A percentile compares a stretch with the other conserved stretches of the same genome.
Evolutionary conservation across 2,888 invertebrate genomes (phyloP).

Genomic region (Drosophila kokeensis): DNA sequence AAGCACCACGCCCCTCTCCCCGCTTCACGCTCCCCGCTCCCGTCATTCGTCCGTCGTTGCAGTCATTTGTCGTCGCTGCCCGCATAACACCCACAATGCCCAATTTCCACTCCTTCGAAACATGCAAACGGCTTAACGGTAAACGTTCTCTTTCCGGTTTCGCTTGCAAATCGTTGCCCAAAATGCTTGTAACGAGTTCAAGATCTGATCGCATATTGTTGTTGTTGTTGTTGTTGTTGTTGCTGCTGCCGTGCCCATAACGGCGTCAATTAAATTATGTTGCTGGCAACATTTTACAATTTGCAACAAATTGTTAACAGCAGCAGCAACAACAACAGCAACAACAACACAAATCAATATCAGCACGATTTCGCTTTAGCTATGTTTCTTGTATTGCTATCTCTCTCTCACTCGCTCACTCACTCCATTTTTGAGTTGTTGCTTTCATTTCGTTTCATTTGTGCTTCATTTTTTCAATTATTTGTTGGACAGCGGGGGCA

Average conservation of each 20-base stretch:
- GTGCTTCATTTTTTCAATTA: conserved; percentile 30
- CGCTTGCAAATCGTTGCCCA: conserved; percentile 58
- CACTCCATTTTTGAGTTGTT: conserved; percentile 4
- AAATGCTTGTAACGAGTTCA: conserved; percentile 58
- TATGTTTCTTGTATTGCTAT: conserved; percentile 5
- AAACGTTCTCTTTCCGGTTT: conserved; percentile 65
- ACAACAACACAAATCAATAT: conserved; percentile 67
- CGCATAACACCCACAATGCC: conserved; percentile 36
- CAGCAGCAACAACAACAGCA: conserved; percentile 35
- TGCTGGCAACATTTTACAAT: conserved; percentile 80
- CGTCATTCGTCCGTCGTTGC: neutral
- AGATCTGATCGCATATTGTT: conserved; percentile 61
- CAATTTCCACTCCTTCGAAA: conserved; percentile 27
- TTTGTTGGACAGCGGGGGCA: conserved; percentile 2
- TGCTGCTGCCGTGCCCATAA: conserved; percentile 68
- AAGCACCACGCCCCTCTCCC: neutral
- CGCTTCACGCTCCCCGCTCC: neutral
- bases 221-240: conserved; percentile 49
- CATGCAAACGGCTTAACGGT: conserved; percentile 27
- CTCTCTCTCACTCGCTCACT: conserved; percentile 12
- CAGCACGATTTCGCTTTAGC: conserved; percentile 47
- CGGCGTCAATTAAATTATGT: conserved; percentile 82
- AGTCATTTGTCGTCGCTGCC: conserved; percentile 3
- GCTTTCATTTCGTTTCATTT: conserved; percentile 16
- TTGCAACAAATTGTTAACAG: conserved; percentile 80